These are phyloP conservation scores for Glossophaga mutica DNA, from an alignment of 2,797 vertebrate genomes.

Conservation along the genomic window DNA sequence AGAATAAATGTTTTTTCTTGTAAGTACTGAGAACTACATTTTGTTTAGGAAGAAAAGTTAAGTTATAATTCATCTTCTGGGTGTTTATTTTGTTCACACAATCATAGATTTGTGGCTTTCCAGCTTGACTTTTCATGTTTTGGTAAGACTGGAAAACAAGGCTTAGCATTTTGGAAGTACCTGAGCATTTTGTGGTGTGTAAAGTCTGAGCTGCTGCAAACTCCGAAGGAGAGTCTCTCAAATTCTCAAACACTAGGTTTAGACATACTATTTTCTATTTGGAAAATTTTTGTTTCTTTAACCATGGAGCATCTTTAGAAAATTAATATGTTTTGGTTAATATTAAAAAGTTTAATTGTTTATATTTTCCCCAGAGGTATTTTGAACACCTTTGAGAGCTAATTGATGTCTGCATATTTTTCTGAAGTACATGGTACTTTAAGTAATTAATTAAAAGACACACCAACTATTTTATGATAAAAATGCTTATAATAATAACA, in stretches of 20 bases:
- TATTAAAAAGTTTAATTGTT: neutral
- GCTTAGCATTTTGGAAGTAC: neutral
- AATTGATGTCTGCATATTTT: neutral
- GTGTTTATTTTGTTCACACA: neutral
- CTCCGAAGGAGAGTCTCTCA: neutral
- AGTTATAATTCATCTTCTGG: neutral
- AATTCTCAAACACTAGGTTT: neutral
- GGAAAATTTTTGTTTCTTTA: conserved; percentile 30
- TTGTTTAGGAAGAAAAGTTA: neutral
- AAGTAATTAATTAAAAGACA: conserved; percentile 24
- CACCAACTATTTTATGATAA: neutral
- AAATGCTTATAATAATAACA: neutral
- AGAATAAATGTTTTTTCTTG: neutral
- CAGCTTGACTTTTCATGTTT: conserved; percentile 34
- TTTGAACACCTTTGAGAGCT: neutral
- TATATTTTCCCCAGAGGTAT: neutral
- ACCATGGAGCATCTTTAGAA: neutral
- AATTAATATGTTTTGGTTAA: neutral
- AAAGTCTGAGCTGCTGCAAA: neutral
- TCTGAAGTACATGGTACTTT: neutral
- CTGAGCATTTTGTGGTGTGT: neutral
- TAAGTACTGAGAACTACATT: neutral
- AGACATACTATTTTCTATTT: neutral
- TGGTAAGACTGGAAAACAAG: neutral
- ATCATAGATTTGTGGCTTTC: neutral